phyloP scores from a whole-genome alignment of 2,888 invertebrate genomes.

The Phyto melanocephala region DNA sequence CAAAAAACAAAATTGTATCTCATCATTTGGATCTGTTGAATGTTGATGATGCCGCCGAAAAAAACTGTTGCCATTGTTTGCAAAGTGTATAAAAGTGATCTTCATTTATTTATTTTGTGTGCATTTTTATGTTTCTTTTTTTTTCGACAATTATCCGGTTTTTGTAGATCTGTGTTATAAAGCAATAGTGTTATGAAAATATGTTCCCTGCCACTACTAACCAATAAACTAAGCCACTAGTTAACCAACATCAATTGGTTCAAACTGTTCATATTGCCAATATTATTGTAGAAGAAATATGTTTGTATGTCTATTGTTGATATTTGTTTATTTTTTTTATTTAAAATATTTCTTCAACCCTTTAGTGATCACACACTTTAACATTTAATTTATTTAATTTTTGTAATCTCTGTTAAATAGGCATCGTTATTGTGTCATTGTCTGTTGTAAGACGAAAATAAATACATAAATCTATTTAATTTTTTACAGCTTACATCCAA shows the following conservation, averaged over 20 bases:
- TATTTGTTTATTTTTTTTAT: background rate
- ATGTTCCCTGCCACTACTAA: conserved; percentile 18
- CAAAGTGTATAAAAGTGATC: conserved; percentile 47
- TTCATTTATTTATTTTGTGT: conserved; percentile 55
- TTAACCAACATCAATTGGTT: conserved; percentile 19
- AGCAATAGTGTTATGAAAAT: conserved; percentile 24
- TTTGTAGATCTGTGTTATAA: conserved; percentile 56
- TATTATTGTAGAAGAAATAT: background rate
- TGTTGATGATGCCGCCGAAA: background rate
- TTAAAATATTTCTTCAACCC: too few relatives aligned
- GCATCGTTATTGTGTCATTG: too few relatives aligned
- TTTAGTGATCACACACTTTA: too few relatives aligned
- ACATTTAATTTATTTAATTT: too few relatives aligned
- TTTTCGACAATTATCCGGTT: conserved; percentile 48
- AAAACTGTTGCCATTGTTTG: conserved; percentile 33
- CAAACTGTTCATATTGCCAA: conserved; percentile 18
- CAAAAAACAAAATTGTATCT: conserved; percentile 37
- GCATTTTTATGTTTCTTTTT: conserved; percentile 1
- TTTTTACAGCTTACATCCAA: too few relatives aligned
- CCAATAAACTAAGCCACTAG: conserved; percentile 29
- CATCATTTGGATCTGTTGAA: conserved; percentile 61
- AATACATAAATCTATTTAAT: too few relatives aligned
- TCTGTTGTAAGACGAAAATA: too few relatives aligned
- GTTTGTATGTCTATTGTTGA: background rate
- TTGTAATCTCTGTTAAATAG: too few relatives aligned